A percentile compares a stretch with the other conserved stretches of the same genome.
Conservation (phyloP, 2,113 vertebrate genomes). For the Zapus hudsonius region DNA sequence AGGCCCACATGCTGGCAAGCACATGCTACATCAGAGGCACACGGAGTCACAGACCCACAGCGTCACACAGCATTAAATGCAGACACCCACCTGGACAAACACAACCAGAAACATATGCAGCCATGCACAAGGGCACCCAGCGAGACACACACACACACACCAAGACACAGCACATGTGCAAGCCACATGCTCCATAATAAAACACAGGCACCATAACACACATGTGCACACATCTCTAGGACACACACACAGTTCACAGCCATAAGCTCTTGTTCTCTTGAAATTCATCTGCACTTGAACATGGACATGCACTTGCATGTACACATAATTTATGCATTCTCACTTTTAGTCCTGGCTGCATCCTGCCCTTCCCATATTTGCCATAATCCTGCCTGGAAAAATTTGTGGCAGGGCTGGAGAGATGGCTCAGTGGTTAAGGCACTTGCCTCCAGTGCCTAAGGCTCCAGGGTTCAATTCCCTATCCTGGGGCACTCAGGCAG, state of each 20-base stretch:
- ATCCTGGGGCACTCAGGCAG: not conserved
- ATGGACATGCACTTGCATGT: not conserved
- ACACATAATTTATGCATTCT: not conserved
- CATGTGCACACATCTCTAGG: not conserved
- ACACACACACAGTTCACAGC: not conserved
- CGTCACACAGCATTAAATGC: not conserved
- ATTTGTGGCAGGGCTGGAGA: not conserved
- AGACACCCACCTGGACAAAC: not conserved
- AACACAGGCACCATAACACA: not conserved
- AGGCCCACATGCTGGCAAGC: conserved; percentile 61
- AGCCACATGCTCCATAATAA: not conserved
- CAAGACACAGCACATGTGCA: not conserved
- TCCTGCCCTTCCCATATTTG: not conserved
- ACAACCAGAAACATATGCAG: not conserved
- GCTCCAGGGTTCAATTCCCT: no score
- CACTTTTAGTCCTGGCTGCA: not conserved
- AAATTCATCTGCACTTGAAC: not conserved
- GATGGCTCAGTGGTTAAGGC: no score
- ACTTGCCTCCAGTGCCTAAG: no score
- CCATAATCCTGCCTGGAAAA: not conserved
- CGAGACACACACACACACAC: not conserved
- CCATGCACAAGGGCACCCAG: not conserved
- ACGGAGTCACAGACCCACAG: not conserved
- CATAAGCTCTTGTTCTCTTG: not conserved
- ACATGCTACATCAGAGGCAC: not conserved